Percentiles rank a stretch among this genome's conserved stretches.
Conservation (phyloP, 1,140 invertebrate species). For the Drosophila tropicalis region DNA sequence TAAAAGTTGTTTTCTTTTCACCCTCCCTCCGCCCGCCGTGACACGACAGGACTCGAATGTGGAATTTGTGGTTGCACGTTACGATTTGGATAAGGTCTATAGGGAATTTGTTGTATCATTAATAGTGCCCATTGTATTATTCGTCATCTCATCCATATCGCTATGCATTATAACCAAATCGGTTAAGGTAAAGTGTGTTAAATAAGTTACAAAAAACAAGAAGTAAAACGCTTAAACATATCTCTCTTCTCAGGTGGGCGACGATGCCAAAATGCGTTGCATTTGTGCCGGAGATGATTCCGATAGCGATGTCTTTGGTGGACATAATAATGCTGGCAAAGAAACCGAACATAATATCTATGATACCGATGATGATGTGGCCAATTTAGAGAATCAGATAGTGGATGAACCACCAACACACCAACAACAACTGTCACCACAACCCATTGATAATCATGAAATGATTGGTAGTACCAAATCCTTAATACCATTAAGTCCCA, state of each 20-base stretch:
- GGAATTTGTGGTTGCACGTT: constrained; percentile 85
- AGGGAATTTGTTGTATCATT: constrained; percentile 92
- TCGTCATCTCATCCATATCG: constrained; percentile 92
- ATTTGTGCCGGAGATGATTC: constrained; percentile 86
- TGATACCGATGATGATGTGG: constrained; percentile 72
- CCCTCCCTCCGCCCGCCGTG: too few species aligned
- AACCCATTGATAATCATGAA: constrained; percentile 56
- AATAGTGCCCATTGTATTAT: constrained; percentile 91
- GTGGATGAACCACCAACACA: constrained; percentile 32
- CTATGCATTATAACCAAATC: constrained; percentile 83
- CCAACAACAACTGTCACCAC: constrained; percentile 26
- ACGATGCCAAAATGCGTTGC: constrained; percentile 95
- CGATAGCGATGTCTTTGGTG: constrained; percentile 64
- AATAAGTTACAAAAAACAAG: too few species aligned
- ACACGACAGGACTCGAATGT: constrained; percentile 74
- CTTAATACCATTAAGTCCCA: constrained; percentile 72
- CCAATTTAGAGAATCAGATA: constrained; percentile 63
- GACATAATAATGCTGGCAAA: constrained; percentile 30
- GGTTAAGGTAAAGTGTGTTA: constrained; percentile 71
- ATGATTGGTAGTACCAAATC: constrained; percentile 81
- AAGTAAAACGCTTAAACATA: too few species aligned
- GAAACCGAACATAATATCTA: constrained; percentile 47
- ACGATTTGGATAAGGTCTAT: constrained; percentile 90
- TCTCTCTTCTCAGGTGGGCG: constrained; percentile 84
- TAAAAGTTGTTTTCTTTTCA: too few species aligned